Evolutionary conservation across 2,113 vertebrate species (phyloP), one percentile per base, ranked within the genome.

Genomic region (Oxygymnocypris stewartii): DNA sequence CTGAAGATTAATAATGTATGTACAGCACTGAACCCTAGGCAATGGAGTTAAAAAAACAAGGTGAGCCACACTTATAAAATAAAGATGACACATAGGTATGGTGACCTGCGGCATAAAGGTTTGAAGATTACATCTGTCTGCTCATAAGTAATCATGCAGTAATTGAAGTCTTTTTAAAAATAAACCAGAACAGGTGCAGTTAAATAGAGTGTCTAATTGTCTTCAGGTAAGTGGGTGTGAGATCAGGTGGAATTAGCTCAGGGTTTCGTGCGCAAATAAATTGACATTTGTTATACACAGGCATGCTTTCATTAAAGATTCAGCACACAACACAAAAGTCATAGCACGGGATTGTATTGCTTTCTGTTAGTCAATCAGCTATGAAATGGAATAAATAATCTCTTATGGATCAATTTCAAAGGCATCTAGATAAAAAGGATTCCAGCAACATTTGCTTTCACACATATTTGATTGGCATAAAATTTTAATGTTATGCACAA

Each of bases 361-460:
- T 69, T 67, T 69, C n/a, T 69, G 40, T 82, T 82, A 82, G 61
- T 82, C 14, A 81, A 69, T 82, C 79, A 82, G 42, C 61, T 69
- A 49, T 82, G 23, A 82, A 82, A 80, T 63, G 57, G 35, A 78
- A 78, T 54, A 35, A 16, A 54, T 31, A 35, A 78, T 54, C 49
- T 78, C 76, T 35, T 78, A 54, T 20, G 49, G 49, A 78, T 78
- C 47, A 35, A 54, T 81, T 82, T 47, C 23, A 49, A 67, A 63
- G 23, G 18, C 14, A 1, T 23, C 9, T 35, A 28, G 8, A 82
- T 44, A 31, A 42, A 67, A 67, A 44, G 61, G 9, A 67, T 63
- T 81, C 3, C 28, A 54, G 49, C 25, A 78, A 49, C 25, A 35
- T 54, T 35, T 54, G 49, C 8, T 28, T 54, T 78, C 49, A 35